These are phyloP conservation scores for Sebastes itinus DNA, from an alignment of 2,797 vertebrate genomes.

Conservation along the genomic window DNA sequence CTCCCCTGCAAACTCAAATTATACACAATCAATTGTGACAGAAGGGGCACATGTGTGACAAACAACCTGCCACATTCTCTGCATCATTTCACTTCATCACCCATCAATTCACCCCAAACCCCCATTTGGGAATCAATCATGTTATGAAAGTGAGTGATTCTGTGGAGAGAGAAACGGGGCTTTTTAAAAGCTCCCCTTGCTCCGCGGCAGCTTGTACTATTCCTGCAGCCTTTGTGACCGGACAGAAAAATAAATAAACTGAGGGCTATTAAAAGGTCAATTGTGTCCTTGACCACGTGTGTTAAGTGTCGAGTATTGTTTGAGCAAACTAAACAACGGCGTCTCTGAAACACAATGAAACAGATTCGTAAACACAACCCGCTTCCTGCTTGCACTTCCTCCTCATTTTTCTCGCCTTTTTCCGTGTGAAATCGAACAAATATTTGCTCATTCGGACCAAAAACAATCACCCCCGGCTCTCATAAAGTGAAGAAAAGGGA, in stretches of 20 bases:
- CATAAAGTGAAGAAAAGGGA: constrained; percentile 26
- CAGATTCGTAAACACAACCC: constrained; percentile 57
- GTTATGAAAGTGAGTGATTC: constrained; percentile 69
- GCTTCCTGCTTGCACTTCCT: constrained; percentile 69
- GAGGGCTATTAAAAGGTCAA: constrained; percentile 35
- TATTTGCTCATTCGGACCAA: constrained; percentile 56
- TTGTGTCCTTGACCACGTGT: constrained; percentile 47
- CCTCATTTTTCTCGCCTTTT: constrained; percentile 53
- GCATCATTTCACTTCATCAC: constrained; percentile 78
- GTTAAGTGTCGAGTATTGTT: constrained; percentile 55
- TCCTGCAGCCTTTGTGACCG: background rate
- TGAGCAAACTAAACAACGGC: constrained; percentile 40
- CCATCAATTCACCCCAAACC: constrained; percentile 76
- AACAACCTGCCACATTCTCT: constrained; percentile 77
- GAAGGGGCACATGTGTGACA: constrained; percentile 71
- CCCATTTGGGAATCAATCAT: constrained; percentile 76
- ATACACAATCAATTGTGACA: constrained; percentile 79
- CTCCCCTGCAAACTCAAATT: constrained; percentile 80
- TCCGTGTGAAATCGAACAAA: constrained; percentile 66
- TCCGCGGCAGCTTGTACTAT: constrained; percentile 8
- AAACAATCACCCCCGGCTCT: constrained; percentile 63
- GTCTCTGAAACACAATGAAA: constrained; percentile 73
- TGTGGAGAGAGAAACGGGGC: constrained; percentile 17
- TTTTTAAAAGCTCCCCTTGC: constrained; percentile 46
- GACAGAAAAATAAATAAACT: constrained; percentile 9